A percentile compares a stretch with the other conserved stretches of the same genome.
These are phyloP conservation scores for Zoanthus sociatus DNA, from an alignment of 92 coral and sea anemone genomes.

Conservation along the genomic window DNA sequence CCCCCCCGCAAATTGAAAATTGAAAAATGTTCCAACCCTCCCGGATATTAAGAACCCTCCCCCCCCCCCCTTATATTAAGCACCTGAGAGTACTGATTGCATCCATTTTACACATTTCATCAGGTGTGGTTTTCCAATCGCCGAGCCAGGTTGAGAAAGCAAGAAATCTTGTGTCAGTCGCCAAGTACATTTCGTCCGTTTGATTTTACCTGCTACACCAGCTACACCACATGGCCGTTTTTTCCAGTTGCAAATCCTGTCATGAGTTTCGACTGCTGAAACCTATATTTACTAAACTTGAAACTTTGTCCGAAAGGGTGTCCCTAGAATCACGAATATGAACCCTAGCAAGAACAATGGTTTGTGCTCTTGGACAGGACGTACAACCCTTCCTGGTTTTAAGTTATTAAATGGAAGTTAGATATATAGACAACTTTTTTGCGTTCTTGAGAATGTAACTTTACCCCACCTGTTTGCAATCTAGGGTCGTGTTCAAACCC, in stretches of 20 bases:
- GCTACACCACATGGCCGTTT: conserved; percentile 14
- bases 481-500: too few relatives aligned
- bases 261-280: conserved; percentile 7
- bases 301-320: neutral
- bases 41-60: too few relatives aligned
- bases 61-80: too few relatives aligned
- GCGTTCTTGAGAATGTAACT: too few relatives aligned
- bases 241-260: conserved; percentile 10
- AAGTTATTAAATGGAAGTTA: too few relatives aligned
- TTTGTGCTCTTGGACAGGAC: too few relatives aligned
- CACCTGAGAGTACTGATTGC: too few relatives aligned
- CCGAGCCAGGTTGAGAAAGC: conserved; percentile 64
- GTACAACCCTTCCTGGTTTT: too few relatives aligned
- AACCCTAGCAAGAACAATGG: neutral
- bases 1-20: too few relatives aligned
- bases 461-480: too few relatives aligned
- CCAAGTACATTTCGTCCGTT: conserved; percentile 15
- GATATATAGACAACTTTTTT: too few relatives aligned
- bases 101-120: neutral
- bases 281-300: neutral
- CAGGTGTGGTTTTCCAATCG: conserved; percentile 72
- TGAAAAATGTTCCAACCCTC: too few relatives aligned
- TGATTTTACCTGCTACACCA: conserved; percentile 19
- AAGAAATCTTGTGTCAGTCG: conserved; percentile 42
- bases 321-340: neutral